Conservation (phyloP, 2,888 invertebrate genomes). For the Drosophila multiciliata region DNA sequence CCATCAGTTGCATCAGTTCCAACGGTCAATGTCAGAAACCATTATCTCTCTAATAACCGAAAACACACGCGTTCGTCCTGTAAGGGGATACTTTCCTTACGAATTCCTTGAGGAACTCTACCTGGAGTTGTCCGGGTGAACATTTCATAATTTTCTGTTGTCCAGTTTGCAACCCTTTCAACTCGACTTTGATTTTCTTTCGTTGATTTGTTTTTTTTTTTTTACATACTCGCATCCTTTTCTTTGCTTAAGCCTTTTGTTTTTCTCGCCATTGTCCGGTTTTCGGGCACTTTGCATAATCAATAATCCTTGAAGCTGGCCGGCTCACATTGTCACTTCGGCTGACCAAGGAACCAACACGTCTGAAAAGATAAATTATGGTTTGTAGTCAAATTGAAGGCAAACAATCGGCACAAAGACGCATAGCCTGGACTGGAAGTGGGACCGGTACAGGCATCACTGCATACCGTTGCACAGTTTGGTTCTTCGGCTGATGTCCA, state of each 20-base stretch:
- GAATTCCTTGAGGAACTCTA: constrained; percentile 64
- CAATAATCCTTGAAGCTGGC: constrained; percentile 84
- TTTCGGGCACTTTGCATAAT: constrained; percentile 83
- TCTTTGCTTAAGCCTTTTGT: constrained; percentile 80
- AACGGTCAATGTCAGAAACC: constrained; percentile 77
- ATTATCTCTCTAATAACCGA: constrained; percentile 84
- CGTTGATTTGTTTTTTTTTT: constrained; percentile 20
- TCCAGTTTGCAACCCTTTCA: constrained; percentile 68
- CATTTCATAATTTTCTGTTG: constrained; percentile 66
- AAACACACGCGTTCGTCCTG: constrained; percentile 81
- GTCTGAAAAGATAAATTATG: constrained; percentile 84
- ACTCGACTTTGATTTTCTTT: constrained; percentile 17
- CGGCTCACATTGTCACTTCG: constrained; percentile 72
- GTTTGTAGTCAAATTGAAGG: constrained; percentile 84
- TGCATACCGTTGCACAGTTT: constrained; percentile 40
- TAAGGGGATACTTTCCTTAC: constrained; percentile 74
- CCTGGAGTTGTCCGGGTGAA: constrained; percentile 20
- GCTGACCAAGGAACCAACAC: constrained; percentile 80
- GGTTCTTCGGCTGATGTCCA: neutral
- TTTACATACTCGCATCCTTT: constrained; percentile 46
- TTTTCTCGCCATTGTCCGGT: constrained; percentile 71
- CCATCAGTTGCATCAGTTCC: constrained; percentile 35
- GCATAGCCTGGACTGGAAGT: constrained; percentile 13
- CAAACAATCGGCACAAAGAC: constrained; percentile 76
- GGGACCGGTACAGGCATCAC: constrained; percentile 34